These are phyloP conservation scores for Euura lappo DNA, from an alignment of 1,140 invertebrate genomes.

Conservation along the genomic window DNA sequence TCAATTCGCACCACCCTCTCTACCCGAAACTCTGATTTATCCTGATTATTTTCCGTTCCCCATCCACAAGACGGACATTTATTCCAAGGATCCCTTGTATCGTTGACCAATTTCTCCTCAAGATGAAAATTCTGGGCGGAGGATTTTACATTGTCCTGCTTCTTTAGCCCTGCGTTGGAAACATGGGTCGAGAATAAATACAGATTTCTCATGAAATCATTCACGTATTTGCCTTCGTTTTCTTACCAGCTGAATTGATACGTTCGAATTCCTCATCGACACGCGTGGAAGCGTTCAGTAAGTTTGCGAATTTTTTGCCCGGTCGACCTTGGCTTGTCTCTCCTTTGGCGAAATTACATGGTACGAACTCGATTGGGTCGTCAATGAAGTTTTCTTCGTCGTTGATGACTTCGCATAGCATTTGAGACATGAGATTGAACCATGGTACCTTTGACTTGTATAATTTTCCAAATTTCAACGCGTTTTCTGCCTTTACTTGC, in stretches of 20 bases:
- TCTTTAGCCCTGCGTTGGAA: too few relatives aligned
- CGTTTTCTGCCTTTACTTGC: constrained; percentile 33
- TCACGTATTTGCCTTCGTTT: too few relatives aligned
- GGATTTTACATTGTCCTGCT: too few relatives aligned
- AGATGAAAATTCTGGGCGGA: neutral
- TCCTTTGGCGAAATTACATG: neutral
- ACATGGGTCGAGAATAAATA: too few relatives aligned
- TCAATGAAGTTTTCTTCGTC: constrained; percentile 19
- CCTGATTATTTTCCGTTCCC: neutral
- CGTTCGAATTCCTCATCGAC: too few relatives aligned
- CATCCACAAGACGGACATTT: neutral
- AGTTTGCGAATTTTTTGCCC: too few relatives aligned
- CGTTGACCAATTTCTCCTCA: neutral
- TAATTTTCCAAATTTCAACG: constrained; percentile 26
- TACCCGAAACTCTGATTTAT: too few relatives aligned
- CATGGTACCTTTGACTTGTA: constrained; percentile 37
- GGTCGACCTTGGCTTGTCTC: too few relatives aligned
- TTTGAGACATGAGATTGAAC: constrained; percentile 38
- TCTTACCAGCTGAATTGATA: too few relatives aligned
- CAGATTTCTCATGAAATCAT: too few relatives aligned
- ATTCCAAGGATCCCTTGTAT: neutral
- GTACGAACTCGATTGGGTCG: neutral
- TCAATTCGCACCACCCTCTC: too few relatives aligned
- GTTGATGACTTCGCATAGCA: constrained; percentile 36
- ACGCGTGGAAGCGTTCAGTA: too few relatives aligned